These are phyloP conservation scores for Papilio protenor DNA, from an alignment of 2,888 invertebrate species.

Conservation along the genomic window DNA sequence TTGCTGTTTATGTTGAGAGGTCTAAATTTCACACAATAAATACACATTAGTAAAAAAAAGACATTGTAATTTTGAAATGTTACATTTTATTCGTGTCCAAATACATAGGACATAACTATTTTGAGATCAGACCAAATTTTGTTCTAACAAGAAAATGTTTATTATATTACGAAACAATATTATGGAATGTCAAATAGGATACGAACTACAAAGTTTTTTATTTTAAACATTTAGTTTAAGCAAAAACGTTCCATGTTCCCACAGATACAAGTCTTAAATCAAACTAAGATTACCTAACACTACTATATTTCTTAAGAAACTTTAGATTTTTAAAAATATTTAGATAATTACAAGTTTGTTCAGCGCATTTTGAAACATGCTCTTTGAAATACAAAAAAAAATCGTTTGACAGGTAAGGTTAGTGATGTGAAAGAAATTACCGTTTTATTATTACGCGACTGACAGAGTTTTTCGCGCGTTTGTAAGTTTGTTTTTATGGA, in stretches of 20 bases:
- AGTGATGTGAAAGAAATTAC: not conserved
- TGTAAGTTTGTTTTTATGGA: no score
- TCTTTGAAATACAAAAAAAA: not conserved
- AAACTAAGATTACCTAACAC: not conserved
- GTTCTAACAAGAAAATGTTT: constrained; percentile 14
- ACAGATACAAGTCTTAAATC: constrained; percentile 11
- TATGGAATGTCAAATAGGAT: not conserved
- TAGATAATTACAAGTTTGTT: not conserved
- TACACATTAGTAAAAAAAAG: not conserved
- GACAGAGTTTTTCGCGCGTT: no score
- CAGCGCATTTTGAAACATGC: not conserved
- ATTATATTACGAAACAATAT: not conserved
- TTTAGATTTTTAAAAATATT: not conserved
- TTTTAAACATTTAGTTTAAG: constrained; percentile 6
- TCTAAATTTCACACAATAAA: not conserved
- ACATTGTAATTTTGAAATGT: not conserved
- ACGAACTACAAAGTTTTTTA: not conserved
- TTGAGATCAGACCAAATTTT: constrained; percentile 32
- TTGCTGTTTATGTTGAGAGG: not conserved
- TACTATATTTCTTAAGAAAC: not conserved
- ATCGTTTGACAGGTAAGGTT: not conserved
- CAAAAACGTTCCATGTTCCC: constrained; percentile 22
- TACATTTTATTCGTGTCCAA: constrained; percentile 12
- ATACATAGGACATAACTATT: constrained; percentile 30
- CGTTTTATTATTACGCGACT: no score